These are phyloP conservation scores for Erebia epiphron DNA, from an alignment of 2,888 invertebrate genomes.

Conservation along the genomic window DNA sequence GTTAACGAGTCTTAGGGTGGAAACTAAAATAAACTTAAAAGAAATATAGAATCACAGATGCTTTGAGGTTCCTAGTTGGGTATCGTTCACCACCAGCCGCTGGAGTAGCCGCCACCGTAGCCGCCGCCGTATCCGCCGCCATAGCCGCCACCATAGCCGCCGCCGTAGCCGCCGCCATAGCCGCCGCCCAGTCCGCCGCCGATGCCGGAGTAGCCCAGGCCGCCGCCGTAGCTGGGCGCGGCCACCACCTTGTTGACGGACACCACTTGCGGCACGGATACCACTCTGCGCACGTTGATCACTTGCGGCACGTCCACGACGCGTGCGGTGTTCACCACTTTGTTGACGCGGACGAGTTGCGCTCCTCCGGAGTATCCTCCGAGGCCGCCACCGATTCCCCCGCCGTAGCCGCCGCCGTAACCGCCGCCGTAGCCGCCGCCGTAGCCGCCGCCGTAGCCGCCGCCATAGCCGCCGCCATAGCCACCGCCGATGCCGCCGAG, in stretches of 20 bases:
- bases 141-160: conserved; percentile 16
- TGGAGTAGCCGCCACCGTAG: conserved; percentile 36
- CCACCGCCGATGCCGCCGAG: conserved; percentile 16
- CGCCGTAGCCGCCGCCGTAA: conserved; percentile 40
- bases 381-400: not conserved
- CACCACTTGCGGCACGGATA: conserved; percentile 59
- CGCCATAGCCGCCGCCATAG: conserved; percentile 7
- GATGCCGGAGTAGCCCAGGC: not conserved
- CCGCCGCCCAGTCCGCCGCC: not conserved
- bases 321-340: conserved; percentile 53
- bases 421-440: conserved; percentile 18
- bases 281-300: conserved; percentile 54
- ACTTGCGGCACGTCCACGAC: conserved; percentile 55
- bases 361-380: conserved; percentile 10
- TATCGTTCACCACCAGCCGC: conserved; percentile 25
- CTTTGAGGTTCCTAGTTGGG: conserved; percentile 3
- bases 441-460: conserved; percentile 8
- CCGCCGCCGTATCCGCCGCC: conserved; percentile 14
- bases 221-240: conserved; percentile 40
- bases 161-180: conserved; percentile 41
- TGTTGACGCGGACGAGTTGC: conserved; percentile 51
- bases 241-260: conserved; percentile 62
- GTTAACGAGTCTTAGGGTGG: conserved; percentile 11
- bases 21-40: conserved; percentile 17
- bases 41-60: conserved; percentile 12